A percentile compares a stretch with the other conserved stretches of the same genome.
Conservation (phyloP, 1,140 invertebrate species). For the Euschistus heros region DNA sequence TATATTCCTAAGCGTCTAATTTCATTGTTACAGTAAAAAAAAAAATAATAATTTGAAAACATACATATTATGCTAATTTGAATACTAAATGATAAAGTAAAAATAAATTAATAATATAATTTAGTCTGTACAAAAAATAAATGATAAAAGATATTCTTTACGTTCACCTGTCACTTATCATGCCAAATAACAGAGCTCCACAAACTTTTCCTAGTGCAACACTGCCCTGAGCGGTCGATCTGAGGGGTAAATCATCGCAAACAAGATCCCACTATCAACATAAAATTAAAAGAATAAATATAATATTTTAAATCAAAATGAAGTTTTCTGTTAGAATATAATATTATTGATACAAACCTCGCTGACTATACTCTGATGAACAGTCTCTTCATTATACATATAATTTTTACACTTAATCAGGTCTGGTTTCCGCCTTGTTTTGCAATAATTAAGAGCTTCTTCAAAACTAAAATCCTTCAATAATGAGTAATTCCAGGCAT, state of each 20-base stretch:
- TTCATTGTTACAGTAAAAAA: too few species aligned
- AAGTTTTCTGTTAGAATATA: too few species aligned
- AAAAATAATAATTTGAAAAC: too few species aligned
- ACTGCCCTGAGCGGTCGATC: conserved; percentile 41
- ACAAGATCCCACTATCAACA: conserved; percentile 42
- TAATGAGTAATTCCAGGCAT: conserved; percentile 40
- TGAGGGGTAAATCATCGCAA: conserved; percentile 37
- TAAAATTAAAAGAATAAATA: neutral
- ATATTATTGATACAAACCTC: conserved; percentile 33
- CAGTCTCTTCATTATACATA: conserved; percentile 33
- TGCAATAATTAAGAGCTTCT: conserved; percentile 35
- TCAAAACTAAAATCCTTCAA: conserved; percentile 37
- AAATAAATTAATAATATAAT: conserved; percentile 8
- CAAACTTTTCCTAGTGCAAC: conserved; percentile 44
- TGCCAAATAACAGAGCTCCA: conserved; percentile 42
- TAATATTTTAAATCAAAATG: too few species aligned
- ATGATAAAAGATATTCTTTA: too few species aligned
- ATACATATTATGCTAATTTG: too few species aligned
- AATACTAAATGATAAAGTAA: too few species aligned
- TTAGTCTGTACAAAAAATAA: too few species aligned
- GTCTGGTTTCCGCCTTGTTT: conserved; percentile 29
- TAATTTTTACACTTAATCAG: conserved; percentile 34
- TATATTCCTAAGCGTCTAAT: too few species aligned
- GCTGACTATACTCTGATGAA: conserved; percentile 37
- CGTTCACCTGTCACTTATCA: conserved; percentile 42